Conservation (phyloP, 2,797 vertebrate genomes). For the Ciconia nigra region DNA sequence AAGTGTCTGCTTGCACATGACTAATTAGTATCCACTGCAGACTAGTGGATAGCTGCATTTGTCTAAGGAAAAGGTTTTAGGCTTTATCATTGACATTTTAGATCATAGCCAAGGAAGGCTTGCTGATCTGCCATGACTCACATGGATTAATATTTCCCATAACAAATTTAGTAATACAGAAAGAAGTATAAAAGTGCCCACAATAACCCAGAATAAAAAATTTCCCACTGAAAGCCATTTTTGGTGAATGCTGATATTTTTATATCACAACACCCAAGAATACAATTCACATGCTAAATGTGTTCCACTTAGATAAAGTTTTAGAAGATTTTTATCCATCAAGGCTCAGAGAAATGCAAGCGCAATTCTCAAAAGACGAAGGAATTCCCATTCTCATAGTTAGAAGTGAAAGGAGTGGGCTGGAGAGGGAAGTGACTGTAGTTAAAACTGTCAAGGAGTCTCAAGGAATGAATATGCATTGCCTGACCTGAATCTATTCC, state of each 20-base stretch:
- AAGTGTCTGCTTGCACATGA: neutral
- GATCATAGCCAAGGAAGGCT: neutral
- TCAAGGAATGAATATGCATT: slow-evolving; percentile 24
- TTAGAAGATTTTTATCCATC: neutral
- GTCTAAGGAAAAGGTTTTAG: neutral
- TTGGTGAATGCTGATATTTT: neutral
- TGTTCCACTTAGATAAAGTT: neutral
- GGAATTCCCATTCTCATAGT: slow-evolving; percentile 35
- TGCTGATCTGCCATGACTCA: neutral
- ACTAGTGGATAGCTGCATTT: neutral
- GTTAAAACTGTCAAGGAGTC: slow-evolving; percentile 27
- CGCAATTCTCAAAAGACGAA: neutral
- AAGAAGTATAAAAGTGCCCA: neutral
- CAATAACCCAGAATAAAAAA: neutral
- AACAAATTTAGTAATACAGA: neutral
- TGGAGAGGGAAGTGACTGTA: slow-evolving; percentile 25
- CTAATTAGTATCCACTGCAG: neutral
- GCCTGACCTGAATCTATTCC: slow-evolving; percentile 43
- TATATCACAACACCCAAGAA: neutral
- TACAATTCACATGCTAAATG: neutral
- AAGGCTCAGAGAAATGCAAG: neutral
- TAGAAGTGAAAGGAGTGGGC: slow-evolving; percentile 28
- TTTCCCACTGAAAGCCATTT: neutral
- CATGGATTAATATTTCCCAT: neutral
- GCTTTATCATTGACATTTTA: neutral